Evolutionary conservation across 2,888 invertebrate genomes (phyloP).

Genomic region (Caenorhabditis japonica): DNA sequence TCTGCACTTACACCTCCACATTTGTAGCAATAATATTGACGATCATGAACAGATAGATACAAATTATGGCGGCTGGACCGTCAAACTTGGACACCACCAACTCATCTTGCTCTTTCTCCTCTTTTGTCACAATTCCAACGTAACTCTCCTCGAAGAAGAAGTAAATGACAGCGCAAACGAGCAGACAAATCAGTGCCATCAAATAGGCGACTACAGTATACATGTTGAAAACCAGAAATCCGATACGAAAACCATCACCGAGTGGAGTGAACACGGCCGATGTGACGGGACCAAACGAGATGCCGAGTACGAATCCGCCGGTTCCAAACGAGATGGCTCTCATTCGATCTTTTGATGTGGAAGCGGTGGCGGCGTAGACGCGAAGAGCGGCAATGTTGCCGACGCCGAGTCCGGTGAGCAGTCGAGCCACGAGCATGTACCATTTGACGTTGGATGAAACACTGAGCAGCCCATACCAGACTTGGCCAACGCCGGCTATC

Average conservation of each 20-base stretch:
- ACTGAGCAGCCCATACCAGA: slow-evolving; percentile 28
- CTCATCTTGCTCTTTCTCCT: slow-evolving; percentile 49
- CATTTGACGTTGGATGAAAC: slow-evolving; percentile 42
- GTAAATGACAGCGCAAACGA: slow-evolving; percentile 43
- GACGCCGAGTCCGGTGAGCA: slow-evolving; percentile 59
- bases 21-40: slow-evolving; percentile 60
- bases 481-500: slow-evolving; percentile 51
- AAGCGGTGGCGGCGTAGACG: slow-evolving; percentile 60
- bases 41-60: slow-evolving; percentile 63
- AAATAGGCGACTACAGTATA: slow-evolving; percentile 58
- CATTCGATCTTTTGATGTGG: slow-evolving; percentile 56
- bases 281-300: slow-evolving; percentile 45
- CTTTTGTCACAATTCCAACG: slow-evolving; percentile 58
- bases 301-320: slow-evolving; percentile 50
- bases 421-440: slow-evolving; percentile 57
- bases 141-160: slow-evolving; percentile 63
- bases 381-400: slow-evolving; percentile 57
- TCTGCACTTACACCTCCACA: slow-evolving; percentile 59
- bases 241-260: slow-evolving; percentile 48
- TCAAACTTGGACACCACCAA: slow-evolving; percentile 60
- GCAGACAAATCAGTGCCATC: slow-evolving; percentile 52
- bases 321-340: slow-evolving; percentile 62
- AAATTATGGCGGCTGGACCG: slow-evolving; percentile 49
- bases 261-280: slow-evolving; percentile 52
- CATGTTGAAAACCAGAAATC: slow-evolving; percentile 48